Evolutionary conservation across 2,113 vertebrate genomes (phyloP).

Genomic region (Poicephalus gulielmi): DNA sequence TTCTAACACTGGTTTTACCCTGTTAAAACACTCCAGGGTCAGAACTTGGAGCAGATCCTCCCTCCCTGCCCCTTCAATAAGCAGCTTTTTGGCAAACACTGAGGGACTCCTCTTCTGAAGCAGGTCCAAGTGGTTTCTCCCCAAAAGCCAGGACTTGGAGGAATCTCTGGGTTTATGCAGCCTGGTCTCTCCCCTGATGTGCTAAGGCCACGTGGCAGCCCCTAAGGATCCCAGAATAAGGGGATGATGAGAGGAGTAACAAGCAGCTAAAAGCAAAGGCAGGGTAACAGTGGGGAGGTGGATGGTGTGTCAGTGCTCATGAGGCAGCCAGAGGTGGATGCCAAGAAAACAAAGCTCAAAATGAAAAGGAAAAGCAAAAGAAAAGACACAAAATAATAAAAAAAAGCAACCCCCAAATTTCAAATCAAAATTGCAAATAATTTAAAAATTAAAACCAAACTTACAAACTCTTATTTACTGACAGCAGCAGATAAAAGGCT

Average conservation of each 20-base stretch:
- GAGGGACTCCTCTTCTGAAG: not conserved
- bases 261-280: not conserved
- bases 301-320: fast-evolving
- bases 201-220: too few species aligned
- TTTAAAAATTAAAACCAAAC: not conserved
- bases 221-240: fast-evolving
- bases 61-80: fast-evolving
- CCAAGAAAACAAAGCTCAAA: not conserved
- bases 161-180: fast-evolving
- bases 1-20: not conserved
- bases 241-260: not conserved
- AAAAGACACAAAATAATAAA: not conserved
- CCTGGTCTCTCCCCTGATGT: not conserved
- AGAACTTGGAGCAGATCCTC: not conserved
- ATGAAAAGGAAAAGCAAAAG: not conserved
- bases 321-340: not conserved
- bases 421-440: not conserved
- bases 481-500: fast-evolving
- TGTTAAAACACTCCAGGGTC: not conserved
- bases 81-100: not conserved
- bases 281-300: fast-evolving
- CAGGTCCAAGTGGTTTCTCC: not conserved
- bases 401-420: not conserved
- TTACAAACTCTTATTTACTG: not conserved
- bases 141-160: not conserved